Evolutionary conservation across 2,113 vertebrate genomes (phyloP).

Genomic region (Ranitomeya imitator): DNA sequence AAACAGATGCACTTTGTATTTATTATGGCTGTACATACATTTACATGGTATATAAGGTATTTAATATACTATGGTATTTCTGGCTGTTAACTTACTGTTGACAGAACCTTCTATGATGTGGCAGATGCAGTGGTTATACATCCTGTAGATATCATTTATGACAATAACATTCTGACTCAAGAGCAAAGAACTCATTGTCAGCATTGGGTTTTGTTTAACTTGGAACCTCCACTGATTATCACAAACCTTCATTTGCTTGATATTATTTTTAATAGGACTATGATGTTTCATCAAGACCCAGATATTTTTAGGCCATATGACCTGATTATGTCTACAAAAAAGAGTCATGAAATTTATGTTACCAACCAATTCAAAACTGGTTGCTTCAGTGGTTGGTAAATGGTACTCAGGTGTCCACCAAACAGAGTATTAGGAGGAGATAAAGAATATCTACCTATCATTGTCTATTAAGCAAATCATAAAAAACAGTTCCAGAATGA

Average conservation of each 20-base stretch:
- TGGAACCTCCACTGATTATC: slow-evolving; percentile 32
- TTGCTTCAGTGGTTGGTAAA: slow-evolving; percentile 70
- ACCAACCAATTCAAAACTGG: slow-evolving; percentile 56
- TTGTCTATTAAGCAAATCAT: slow-evolving; percentile 64
- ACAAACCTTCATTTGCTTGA: background rate
- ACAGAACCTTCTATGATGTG: background rate
- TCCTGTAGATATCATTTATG: slow-evolving; percentile 3
- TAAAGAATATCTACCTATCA: slow-evolving; percentile 63
- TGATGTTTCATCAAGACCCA: slow-evolving; percentile 24
- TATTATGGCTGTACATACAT: too few relatives aligned
- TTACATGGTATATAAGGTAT: too few relatives aligned
- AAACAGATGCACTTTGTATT: too few relatives aligned
- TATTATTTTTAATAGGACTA: slow-evolving; percentile 21
- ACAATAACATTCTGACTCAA: background rate
- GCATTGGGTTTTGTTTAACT: slow-evolving; percentile 20
- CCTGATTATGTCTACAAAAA: background rate
- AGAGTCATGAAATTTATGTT: background rate
- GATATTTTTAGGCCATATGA: slow-evolving; percentile 24
- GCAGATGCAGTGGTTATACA: slow-evolving; percentile 8
- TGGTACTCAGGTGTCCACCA: slow-evolving; percentile 61
- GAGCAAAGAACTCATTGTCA: background rate
- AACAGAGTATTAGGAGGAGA: slow-evolving; percentile 61
- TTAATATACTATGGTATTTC: too few relatives aligned
- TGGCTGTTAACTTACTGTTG: too few relatives aligned
- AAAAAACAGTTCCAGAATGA: slow-evolving; percentile 52